Evolutionary conservation across 2,888 invertebrate genomes (phyloP), one percentile per base, ranked within the genome.

Genomic region (Drosophila lutescens): DNA sequence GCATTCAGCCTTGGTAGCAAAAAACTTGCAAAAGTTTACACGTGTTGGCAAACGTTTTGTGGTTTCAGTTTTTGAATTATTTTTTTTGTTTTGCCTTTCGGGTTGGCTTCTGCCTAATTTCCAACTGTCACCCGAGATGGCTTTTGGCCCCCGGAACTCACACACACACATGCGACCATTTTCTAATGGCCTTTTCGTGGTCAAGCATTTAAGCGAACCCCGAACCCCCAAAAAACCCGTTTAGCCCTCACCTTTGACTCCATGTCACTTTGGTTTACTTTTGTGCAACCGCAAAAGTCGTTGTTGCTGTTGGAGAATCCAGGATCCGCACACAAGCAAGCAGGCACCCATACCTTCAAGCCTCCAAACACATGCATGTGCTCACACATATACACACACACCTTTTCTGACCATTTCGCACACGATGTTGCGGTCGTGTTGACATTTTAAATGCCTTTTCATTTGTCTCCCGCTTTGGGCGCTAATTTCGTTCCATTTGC

Each of bases 361-460:
- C 47, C 50, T 30, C 59, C 53, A 40, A 17, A 49, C 47, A 47
- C 17, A 49, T 49, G 20, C 43, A 23, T 12, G 12, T 12, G 23
- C 23, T 2, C 65, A 40, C 17, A 13, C 51, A 63, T 38, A 65
- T 23, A 46, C 38, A 44, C 12, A 36, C 72, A 83, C 79, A 87
- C 84, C 87, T 87, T 79, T 85, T 78, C 76, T 76, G 84, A 79
- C 88, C 86, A 85, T 80, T 85, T 85, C 66, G 79, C 85, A 87
- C 88, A 87, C 88, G 79, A 86, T 88, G 88, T 80, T 86, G 85
- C 67, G 85, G 85, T 86, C 78, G 75, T 86, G 85, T 86, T 86
- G 85, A 86, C 85, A 86, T 86, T 86, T 86, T 83, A 88, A 86
- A 86, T 86, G 86, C 75, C 86, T 76, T 86, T 88, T 88, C 79